phyloP scores from a whole-genome alignment of 2,888 invertebrate species.

The Brenthis hecate region DNA sequence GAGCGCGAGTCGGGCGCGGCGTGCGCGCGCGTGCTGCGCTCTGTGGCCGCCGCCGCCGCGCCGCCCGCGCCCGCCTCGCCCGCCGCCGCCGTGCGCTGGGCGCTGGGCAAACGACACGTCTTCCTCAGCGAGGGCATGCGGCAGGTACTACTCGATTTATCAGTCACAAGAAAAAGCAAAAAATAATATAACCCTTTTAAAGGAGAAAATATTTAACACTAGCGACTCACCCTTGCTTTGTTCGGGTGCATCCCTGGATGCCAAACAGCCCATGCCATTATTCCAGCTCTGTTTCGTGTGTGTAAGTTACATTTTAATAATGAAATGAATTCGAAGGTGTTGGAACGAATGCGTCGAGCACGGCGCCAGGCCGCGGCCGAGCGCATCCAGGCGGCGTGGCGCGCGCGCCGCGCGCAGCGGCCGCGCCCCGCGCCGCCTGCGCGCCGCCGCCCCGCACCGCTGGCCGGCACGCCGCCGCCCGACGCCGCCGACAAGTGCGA shows the following conservation, averaged over 20 bases:
- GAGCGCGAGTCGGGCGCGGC: constrained; percentile 83
- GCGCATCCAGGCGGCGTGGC: constrained; percentile 92
- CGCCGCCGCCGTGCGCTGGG: constrained; percentile 86
- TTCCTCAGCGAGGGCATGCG: constrained; percentile 96
- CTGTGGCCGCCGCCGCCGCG: constrained; percentile 89
- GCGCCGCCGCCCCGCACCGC: constrained; percentile 58
- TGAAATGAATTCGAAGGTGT: constrained; percentile 80
- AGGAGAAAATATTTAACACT: too few relatives aligned
- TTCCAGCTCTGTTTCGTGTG: too few relatives aligned
- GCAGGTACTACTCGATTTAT: constrained; percentile 82
- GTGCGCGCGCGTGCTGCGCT: constrained; percentile 88
- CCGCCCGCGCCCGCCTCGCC: constrained; percentile 89
- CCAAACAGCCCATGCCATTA: neutral
- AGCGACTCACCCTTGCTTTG: too few relatives aligned
- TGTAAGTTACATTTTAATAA: neutral
- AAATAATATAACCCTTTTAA: too few relatives aligned
- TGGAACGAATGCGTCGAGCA: constrained; percentile 91
- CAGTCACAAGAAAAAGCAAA: too few relatives aligned
- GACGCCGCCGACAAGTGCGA: constrained; percentile 93
- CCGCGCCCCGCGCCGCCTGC: constrained; percentile 79
- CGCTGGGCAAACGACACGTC: constrained; percentile 95
- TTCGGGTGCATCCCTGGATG: neutral
- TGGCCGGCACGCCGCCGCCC: constrained; percentile 90
- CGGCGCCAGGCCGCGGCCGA: constrained; percentile 91
- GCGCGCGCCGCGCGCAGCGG: constrained; percentile 73